Evolutionary conservation across 2,797 vertebrate species (phyloP).

Genomic region (Chloroceryle inda): DNA sequence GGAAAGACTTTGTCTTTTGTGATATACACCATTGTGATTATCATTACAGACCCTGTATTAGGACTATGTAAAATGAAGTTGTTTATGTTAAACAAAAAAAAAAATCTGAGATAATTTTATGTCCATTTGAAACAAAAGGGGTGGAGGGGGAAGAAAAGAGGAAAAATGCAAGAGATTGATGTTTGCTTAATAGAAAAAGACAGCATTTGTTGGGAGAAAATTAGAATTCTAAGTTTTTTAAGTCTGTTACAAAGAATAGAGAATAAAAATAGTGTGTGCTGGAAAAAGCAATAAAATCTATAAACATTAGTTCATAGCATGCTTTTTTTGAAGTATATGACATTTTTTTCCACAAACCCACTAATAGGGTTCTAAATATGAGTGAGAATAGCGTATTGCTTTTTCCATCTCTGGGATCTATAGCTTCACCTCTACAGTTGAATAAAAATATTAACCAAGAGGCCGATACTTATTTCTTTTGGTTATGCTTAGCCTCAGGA

Average conservation of each 20-base stretch:
- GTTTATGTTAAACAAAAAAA: constrained; percentile 6
- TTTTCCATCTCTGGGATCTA: constrained; percentile 56
- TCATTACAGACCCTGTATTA: neutral
- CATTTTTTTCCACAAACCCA: constrained; percentile 60
- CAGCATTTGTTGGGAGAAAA: constrained; percentile 67
- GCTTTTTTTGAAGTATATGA: constrained; percentile 69
- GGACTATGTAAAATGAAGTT: neutral
- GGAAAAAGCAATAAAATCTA: constrained; percentile 79
- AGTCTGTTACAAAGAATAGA: constrained; percentile 53
- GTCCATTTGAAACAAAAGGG: neutral
- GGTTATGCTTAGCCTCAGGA: constrained; percentile 35
- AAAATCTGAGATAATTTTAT: neutral
- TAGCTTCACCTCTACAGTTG: constrained; percentile 47
- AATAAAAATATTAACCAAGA: constrained; percentile 64
- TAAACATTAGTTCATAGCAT: constrained; percentile 76
- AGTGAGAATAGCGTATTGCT: constrained; percentile 53
- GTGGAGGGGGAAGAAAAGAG: neutral
- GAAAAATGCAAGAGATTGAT: neutral
- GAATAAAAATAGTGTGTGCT: constrained; percentile 50
- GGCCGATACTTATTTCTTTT: constrained; percentile 40
- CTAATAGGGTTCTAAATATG: constrained; percentile 76
- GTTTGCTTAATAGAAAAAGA: constrained; percentile 70
- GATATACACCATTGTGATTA: neutral
- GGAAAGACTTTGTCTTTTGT: neutral
- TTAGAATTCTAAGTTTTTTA: constrained; percentile 57